phyloP scores from a whole-genome alignment of 2,888 invertebrate species.

The Athetis lepigone region DNA sequence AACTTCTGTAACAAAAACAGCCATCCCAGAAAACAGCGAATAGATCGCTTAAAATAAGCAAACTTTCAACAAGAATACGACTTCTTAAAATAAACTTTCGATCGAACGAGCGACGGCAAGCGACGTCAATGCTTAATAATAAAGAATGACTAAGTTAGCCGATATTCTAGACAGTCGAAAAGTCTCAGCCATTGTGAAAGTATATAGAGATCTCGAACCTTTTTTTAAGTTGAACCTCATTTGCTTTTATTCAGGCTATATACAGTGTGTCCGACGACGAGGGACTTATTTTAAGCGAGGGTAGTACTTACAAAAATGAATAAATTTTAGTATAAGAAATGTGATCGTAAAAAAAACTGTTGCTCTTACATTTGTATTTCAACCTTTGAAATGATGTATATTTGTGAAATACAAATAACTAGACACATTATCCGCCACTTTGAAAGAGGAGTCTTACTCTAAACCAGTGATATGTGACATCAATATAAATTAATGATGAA shows the following conservation, averaged over 20 bases:
- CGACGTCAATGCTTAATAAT: constrained; percentile 55
- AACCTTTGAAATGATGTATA: no score
- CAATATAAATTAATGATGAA: no score
- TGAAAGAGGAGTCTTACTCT: no score
- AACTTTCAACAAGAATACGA: constrained; percentile 43
- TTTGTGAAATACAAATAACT: no score
- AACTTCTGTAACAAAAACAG: constrained; percentile 34
- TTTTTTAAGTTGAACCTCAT: constrained; percentile 30
- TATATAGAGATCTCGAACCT: constrained; percentile 34
- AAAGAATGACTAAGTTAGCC: constrained; percentile 49
- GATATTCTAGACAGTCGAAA: constrained; percentile 32
- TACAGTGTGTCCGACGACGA: not conserved
- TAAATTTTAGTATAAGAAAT: no score
- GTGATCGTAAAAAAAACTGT: no score
- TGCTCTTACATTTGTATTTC: no score
- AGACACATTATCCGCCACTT: no score
- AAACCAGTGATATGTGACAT: no score
- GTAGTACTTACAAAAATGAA: not conserved
- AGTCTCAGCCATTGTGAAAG: constrained; percentile 24
- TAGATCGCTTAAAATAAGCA: constrained; percentile 48
- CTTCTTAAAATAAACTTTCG: constrained; percentile 48
- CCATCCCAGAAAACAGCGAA: constrained; percentile 17
- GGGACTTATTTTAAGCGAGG: not conserved
- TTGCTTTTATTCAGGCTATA: constrained; percentile 7
- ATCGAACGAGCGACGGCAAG: constrained; percentile 26